phyloP scores from a whole-genome alignment of 2,888 invertebrate species.

The Bhutanitis thaidina region DNA sequence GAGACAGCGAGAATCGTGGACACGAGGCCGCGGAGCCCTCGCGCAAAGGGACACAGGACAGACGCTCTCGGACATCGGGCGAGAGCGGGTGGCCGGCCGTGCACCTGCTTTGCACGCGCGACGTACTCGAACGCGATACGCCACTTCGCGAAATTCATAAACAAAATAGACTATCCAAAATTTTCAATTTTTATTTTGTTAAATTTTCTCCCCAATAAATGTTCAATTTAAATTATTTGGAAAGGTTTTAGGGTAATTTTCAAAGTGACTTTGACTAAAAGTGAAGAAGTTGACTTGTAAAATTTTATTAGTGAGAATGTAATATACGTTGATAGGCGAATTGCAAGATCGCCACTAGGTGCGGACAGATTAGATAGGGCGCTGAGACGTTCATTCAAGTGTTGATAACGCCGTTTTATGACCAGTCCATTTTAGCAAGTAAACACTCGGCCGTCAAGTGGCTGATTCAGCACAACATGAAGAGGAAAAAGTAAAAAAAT shows the following conservation, averaged over 20 bases:
- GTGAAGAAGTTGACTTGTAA: conserved; percentile 57
- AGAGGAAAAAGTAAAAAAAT: conserved; percentile 69
- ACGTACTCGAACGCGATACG: conserved; percentile 65
- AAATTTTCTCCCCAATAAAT: conserved; percentile 25
- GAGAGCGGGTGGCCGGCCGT: conserved; percentile 78
- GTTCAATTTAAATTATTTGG: conserved; percentile 25
- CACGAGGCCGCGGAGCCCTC: conserved; percentile 75
- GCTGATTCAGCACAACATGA: conserved; percentile 62
- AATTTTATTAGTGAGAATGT: conserved; percentile 48
- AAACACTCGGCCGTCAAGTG: conserved; percentile 50
- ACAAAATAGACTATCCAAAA: conserved; percentile 49
- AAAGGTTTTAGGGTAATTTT: conserved; percentile 25
- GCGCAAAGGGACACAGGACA: conserved; percentile 79
- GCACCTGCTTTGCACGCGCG: conserved; percentile 71
- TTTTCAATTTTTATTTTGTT: conserved; percentile 28
- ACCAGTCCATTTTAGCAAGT: conserved; percentile 58
- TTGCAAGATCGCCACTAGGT: conserved; percentile 67
- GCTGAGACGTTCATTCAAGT: conserved; percentile 68
- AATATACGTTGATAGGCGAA: conserved; percentile 43
- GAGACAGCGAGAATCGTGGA: conserved; percentile 71
- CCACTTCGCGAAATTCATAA: conserved; percentile 49
- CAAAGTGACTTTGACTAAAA: conserved; percentile 50
- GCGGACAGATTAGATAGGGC: conserved; percentile 69
- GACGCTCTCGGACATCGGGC: conserved; percentile 81
- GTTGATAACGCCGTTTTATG: conserved; percentile 68